Base-by-base conservation (phyloP, 2,113 vertebrate genomes). In the Andinoacara biseriatus region DNA sequence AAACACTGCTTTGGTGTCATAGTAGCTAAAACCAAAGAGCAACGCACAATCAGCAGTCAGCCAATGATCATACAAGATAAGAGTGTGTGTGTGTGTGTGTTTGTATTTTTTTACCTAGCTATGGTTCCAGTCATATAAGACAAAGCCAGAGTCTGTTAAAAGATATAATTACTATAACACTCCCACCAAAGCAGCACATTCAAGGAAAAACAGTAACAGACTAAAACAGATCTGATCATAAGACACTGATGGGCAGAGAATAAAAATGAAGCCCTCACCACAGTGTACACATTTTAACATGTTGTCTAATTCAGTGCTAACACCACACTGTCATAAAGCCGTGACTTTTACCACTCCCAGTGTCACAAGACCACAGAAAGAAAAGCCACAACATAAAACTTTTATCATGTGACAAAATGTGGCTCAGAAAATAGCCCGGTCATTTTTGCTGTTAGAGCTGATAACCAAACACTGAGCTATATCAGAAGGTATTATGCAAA, bases 51-150 rank as follows among this genome's bases (percentile, higher is more conserved):
- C 1, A 67, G n/a, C 52, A 69, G 15, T 40, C 24, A 54, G 22
- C 3, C 54, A 72, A 46, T 7, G 2, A 40, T 20, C 35, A 38
- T 38, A 38, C 35, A 38, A 38, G 0, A 1, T 2, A 22, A n/a
- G n/a, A n/a, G n/a, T n/a, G n/a, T n/a, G n/a, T n/a, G n/a, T n/a
- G 1, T 4, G 3, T 2, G 2, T 33, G 2, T 10, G 0, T 20
- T 0, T 60, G 1, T 29, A 14, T 10, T 10, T 13, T 26, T 81
- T 86, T 83, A 99, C 98, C 98, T 99, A 86, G 98, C 94, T 20
- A 99, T 97, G 1, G 96, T 92, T 76, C 98, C 98, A 0, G 97
- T 96, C 98, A 99, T 97, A 87, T 98, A 97, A 52, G 97, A 97
- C 95, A 99, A 87, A 79, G 98, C 97, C 85, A 99, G 79, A 0